Percentiles rank a stretch among this genome's conserved stretches.
Conservation (phyloP, 2,888 invertebrate genomes). For the Patella caerulea region DNA sequence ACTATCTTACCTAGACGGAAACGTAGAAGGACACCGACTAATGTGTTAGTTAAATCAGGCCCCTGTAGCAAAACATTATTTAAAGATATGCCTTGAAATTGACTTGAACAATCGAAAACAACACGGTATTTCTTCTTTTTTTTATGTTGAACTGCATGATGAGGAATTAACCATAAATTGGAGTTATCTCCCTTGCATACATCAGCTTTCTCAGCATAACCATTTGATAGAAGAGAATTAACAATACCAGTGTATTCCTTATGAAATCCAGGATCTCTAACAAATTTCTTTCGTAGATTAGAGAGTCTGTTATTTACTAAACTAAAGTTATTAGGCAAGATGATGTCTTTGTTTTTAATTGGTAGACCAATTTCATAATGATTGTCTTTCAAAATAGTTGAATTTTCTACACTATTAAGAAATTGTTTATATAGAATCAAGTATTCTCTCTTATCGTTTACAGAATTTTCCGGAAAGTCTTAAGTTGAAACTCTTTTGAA, state of each 20-base stretch:
- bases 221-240: conserved; percentile 22
- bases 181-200: background rate
- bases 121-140: conserved; percentile 31
- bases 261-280: conserved; percentile 11
- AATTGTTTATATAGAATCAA: background rate
- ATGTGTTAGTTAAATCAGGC: conserved; percentile 40
- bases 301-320: conserved; percentile 4
- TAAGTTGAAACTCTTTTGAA: background rate
- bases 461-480: conserved; percentile 9
- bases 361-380: background rate
- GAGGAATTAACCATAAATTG: conserved; percentile 36
- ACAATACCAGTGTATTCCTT: conserved; percentile 16
- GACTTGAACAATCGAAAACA: conserved; percentile 38
- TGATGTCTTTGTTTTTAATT: background rate
- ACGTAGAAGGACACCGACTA: conserved; percentile 36
- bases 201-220: conserved; percentile 25
- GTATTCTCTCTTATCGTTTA: background rate
- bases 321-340: background rate
- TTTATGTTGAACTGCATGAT: conserved; percentile 36
- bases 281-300: conserved; percentile 16
- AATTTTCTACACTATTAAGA: background rate
- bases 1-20: conserved; percentile 39
- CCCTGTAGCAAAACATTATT: conserved; percentile 40
- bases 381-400: background rate
- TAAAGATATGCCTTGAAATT: conserved; percentile 35